Evolutionary conservation across 30 jellyfish, hydroid and myxozoan species (phyloP).

Genomic region (Haliclystus octoradiatus): DNA sequence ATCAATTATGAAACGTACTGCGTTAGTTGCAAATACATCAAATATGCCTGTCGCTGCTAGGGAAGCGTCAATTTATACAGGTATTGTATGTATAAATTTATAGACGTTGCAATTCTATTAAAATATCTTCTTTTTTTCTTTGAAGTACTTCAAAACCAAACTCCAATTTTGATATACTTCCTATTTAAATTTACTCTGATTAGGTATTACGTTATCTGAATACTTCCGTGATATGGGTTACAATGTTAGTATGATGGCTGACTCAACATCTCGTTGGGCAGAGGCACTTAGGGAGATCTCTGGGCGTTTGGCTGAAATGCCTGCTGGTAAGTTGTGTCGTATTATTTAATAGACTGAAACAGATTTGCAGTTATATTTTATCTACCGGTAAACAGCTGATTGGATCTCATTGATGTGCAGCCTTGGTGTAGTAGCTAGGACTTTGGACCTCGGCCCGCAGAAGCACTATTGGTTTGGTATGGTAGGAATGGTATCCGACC

Average conservation of each 20-base stretch:
- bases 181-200: no score
- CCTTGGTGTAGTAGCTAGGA: no score
- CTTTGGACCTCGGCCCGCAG: no score
- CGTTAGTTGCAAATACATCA: constrained; percentile 99
- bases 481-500: no score
- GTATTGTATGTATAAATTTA: constrained; percentile 31
- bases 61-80: constrained; percentile 98
- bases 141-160: no score
- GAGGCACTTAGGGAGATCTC: constrained; percentile 99
- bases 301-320: constrained; percentile 99
- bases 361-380: no score
- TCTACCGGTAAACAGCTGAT: no score
- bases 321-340: constrained; percentile 68
- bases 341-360: neutral
- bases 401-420: no score
- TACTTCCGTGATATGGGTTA: constrained; percentile 98
- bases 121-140: no score
- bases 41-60: constrained; percentile 99
- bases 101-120: no score
- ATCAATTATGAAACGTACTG: constrained; percentile 97
- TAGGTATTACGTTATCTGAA: constrained; percentile 94
- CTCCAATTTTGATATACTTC: no score
- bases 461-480: no score
- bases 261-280: constrained; percentile 99
- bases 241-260: constrained; percentile 99